Percentiles rank a stretch among this genome's conserved stretches.
Evolutionary conservation across 2,113 vertebrate genomes (phyloP).

Genomic region (Phalacrocorax brasilianus): DNA sequence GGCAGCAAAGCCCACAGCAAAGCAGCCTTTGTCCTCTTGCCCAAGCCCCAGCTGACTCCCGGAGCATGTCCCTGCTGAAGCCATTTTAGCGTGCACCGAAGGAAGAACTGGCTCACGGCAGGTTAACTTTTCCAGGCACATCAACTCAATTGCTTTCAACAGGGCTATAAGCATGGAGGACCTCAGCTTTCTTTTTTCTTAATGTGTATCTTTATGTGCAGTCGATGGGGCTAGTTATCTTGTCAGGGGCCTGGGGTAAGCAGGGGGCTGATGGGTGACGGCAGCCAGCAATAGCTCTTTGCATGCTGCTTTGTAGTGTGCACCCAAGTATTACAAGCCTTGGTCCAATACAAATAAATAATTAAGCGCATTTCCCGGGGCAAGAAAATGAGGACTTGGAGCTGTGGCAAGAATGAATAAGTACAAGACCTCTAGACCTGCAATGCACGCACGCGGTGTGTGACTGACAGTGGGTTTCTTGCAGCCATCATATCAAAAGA

Average conservation of each 20-base stretch:
- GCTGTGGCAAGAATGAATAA: slow-evolving; percentile 34
- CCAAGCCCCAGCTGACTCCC: neutral
- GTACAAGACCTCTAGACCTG: neutral
- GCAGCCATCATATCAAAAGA: slow-evolving; percentile 27
- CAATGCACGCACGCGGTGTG: rapidly evolving
- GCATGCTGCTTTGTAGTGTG: neutral
- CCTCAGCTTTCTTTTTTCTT: neutral
- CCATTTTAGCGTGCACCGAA: neutral
- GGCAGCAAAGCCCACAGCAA: neutral
- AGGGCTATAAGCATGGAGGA: neutral
- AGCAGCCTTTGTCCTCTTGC: neutral
- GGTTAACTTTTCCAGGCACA: neutral
- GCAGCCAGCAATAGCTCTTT: neutral
- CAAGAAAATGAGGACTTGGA: slow-evolving; percentile 47
- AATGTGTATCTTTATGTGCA: neutral
- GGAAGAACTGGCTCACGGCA: neutral
- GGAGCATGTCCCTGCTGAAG: neutral
- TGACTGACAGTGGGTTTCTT: slow-evolving; percentile 12
- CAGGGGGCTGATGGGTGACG: neutral
- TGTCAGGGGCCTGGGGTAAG: slow-evolving; percentile 10
- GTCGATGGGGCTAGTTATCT: slow-evolving; percentile 7
- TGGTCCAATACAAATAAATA: slow-evolving; percentile 51
- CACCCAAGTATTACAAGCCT: neutral
- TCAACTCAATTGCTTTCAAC: neutral
- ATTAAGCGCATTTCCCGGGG: neutral